Percentiles rank a stretch among this genome's conserved stretches.
These are phyloP conservation scores for Metellina segmentata DNA, from an alignment of 2,888 invertebrate genomes.

Conservation along the genomic window DNA sequence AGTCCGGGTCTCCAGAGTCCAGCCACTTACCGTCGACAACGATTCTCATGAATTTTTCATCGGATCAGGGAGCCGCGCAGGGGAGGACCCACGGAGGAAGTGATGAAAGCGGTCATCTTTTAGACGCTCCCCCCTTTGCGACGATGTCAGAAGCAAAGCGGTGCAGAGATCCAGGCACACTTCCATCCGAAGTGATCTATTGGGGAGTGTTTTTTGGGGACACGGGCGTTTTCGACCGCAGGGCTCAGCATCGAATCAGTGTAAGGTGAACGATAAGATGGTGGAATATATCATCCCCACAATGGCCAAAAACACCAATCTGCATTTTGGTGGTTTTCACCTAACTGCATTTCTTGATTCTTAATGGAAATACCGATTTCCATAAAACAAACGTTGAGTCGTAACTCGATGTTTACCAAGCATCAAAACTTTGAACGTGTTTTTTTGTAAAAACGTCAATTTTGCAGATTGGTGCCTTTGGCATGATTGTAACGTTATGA, in stretches of 20 bases:
- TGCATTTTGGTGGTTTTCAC: too few relatives aligned
- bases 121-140: constrained; percentile 52
- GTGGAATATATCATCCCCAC: too few relatives aligned
- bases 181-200: too few relatives aligned
- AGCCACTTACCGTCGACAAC: constrained; percentile 75
- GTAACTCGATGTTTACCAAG: too few relatives aligned
- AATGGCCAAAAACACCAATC: too few relatives aligned
- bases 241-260: background rate
- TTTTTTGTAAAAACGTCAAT: too few relatives aligned
- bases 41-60: constrained; percentile 77
- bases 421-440: too few relatives aligned
- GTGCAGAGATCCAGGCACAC: background rate
- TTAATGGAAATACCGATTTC: too few relatives aligned
- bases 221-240: background rate
- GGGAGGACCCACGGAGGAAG: constrained; percentile 25
- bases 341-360: too few relatives aligned
- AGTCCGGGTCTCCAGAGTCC: constrained; percentile 63
- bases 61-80: constrained; percentile 57
- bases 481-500: too few relatives aligned
- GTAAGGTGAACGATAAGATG: background rate
- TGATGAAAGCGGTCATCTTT: constrained; percentile 76
- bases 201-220: background rate
- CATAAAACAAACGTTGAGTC: too few relatives aligned
- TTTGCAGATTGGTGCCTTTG: too few relatives aligned
- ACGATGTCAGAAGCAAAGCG: background rate